phyloP scores from a whole-genome alignment of 2,888 invertebrate species.

The Yponomeuta malinellus region DNA sequence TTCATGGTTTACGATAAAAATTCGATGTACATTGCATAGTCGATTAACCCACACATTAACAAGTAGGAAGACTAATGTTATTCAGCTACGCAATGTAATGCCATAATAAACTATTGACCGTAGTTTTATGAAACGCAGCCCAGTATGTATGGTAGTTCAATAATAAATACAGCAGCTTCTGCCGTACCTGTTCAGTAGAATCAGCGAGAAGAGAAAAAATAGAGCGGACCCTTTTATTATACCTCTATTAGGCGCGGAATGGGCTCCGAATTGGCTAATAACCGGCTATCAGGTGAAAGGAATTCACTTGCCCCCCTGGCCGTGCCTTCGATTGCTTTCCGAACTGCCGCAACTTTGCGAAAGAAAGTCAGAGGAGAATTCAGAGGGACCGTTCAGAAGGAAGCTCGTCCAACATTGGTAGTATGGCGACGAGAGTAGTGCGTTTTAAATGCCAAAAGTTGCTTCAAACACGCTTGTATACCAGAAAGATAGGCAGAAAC shows the following conservation, averaged over 20 bases:
- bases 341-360: not conserved
- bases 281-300: constrained; percentile 74
- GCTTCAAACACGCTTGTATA: too few species aligned
- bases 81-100: too few species aligned
- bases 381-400: not conserved
- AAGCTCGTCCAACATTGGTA: not conserved
- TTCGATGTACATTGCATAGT: too few species aligned
- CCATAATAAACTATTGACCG: too few species aligned
- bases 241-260: constrained; percentile 72
- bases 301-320: constrained; percentile 51
- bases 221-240: constrained; percentile 67
- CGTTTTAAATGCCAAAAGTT: too few species aligned
- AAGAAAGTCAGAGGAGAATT: not conserved
- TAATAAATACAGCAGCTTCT: not conserved
- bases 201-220: constrained; percentile 38
- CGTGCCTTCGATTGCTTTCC: not conserved
- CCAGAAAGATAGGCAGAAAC: too few species aligned
- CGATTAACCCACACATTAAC: too few species aligned
- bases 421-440: not conserved
- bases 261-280: constrained; percentile 72
- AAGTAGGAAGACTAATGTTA: too few species aligned
- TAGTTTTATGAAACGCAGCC: too few species aligned
- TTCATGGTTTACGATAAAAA: too few species aligned
- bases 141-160: too few species aligned
- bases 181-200: not conserved